These are phyloP conservation scores for Alcis repandata DNA, from an alignment of 2,888 invertebrate genomes.

Conservation along the genomic window DNA sequence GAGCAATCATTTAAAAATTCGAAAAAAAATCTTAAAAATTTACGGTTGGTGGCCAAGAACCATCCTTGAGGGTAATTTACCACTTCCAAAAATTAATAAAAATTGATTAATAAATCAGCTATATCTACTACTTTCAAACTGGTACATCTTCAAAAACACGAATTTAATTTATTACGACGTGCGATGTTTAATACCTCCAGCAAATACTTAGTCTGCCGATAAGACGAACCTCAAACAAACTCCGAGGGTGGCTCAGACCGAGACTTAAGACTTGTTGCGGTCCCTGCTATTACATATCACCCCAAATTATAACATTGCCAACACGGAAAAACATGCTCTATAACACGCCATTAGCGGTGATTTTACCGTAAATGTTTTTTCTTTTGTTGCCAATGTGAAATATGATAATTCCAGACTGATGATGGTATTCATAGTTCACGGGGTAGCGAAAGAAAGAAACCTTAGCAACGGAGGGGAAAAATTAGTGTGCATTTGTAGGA, in stretches of 20 bases:
- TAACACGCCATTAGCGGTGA: background rate
- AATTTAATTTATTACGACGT: slow-evolving; percentile 44
- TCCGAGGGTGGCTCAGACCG: slow-evolving; percentile 64
- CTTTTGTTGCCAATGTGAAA: slow-evolving; percentile 67
- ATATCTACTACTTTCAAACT: too few relatives aligned
- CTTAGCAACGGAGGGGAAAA: slow-evolving; percentile 67
- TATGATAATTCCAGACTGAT: slow-evolving; percentile 82
- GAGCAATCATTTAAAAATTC: too few relatives aligned
- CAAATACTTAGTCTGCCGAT: slow-evolving; percentile 74
- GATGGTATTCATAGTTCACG: slow-evolving; percentile 82
- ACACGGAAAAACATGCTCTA: slow-evolving; percentile 38
- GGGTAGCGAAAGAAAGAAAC: slow-evolving; percentile 67
- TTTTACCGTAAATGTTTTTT: slow-evolving; percentile 23
- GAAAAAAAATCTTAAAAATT: too few relatives aligned
- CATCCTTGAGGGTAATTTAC: too few relatives aligned
- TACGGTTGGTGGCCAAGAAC: too few relatives aligned
- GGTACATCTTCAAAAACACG: background rate
- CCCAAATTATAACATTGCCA: slow-evolving; percentile 46
- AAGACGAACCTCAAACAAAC: slow-evolving; percentile 46
- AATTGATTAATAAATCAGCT: too few relatives aligned
- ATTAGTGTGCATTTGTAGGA: slow-evolving; percentile 71
- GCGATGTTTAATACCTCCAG: slow-evolving; percentile 79
- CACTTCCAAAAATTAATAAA: too few relatives aligned
- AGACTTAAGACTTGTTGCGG: slow-evolving; percentile 75
- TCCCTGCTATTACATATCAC: slow-evolving; percentile 65